A percentile compares a stretch with the other conserved stretches of the same genome.
Conservation (phyloP, 2,888 invertebrate species). For the Imbricaverruca yamaguchii region DNA sequence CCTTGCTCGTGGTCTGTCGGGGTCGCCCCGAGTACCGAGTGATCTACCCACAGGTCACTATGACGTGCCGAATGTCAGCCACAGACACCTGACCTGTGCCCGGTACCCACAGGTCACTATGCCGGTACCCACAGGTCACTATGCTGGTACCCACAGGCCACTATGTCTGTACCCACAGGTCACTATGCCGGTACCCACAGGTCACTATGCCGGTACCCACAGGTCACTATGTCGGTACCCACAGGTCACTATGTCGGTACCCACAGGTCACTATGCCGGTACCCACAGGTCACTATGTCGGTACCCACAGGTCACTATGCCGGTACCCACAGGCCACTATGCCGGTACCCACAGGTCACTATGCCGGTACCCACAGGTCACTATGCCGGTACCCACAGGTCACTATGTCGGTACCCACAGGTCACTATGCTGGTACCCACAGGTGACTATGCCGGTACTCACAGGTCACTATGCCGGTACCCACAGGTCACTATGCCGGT, state of each 20-base stretch:
- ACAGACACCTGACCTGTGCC: too few relatives aligned
- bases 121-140: background rate
- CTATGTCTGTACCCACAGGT: too few relatives aligned
- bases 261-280: slow-evolving; percentile 11
- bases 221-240: background rate
- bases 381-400: background rate
- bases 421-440: too few relatives aligned
- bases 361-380: too few relatives aligned
- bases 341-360: too few relatives aligned
- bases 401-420: background rate
- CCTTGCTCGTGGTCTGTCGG: too few relatives aligned
- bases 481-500: background rate
- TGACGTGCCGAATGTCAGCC: slow-evolving; percentile 8
- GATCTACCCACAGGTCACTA: background rate
- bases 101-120: background rate
- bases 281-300: too few relatives aligned
- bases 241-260: too few relatives aligned
- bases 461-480: too few relatives aligned
- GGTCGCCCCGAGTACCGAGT: too few relatives aligned
- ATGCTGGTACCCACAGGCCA: too few relatives aligned
- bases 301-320: background rate
- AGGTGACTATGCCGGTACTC: slow-evolving; percentile 9
- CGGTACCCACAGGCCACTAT: background rate
- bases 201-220: background rate
- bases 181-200: too few relatives aligned